Evolutionary conservation across 2,888 invertebrate species (phyloP).

Genomic region (Tricholauxania praeusta): DNA sequence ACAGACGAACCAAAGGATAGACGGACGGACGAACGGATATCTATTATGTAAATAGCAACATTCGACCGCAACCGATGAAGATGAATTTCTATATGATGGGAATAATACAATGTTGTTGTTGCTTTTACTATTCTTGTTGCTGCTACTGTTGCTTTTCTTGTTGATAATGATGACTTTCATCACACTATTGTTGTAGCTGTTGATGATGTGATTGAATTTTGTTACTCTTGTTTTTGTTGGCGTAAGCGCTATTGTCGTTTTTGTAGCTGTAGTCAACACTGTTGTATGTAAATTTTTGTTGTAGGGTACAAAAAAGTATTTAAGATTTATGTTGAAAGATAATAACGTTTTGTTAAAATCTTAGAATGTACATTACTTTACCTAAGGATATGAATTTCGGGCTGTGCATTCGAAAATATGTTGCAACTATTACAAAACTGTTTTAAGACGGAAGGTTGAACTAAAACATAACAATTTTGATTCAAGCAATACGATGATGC

Average conservation of each 20-base stretch:
- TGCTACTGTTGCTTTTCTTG: constrained; percentile 17
- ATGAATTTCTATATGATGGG: constrained; percentile 15
- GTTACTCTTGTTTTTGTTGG: constrained; percentile 9
- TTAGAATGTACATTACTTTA: no score
- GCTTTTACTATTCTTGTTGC: neutral
- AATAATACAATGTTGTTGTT: neutral
- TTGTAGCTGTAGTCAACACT: constrained; percentile 16
- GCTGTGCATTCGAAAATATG: no score
- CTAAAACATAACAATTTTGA: no score
- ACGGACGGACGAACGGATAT: neutral
- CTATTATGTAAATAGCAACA: constrained; percentile 23
- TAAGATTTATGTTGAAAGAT: no score
- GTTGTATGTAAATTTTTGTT: neutral
- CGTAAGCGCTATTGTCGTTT: constrained; percentile 10
- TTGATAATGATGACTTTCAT: neutral
- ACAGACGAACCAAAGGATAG: neutral
- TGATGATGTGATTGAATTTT: constrained; percentile 31
- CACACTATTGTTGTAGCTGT: constrained; percentile 5
- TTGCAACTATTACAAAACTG: no score
- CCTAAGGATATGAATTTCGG: no score
- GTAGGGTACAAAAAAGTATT: no score
- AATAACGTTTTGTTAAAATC: no score
- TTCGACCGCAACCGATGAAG: constrained; percentile 25
- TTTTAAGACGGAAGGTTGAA: no score
- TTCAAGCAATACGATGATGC: no score